phyloP scores from a whole-genome alignment of 1,140 invertebrate species.

The Pogonomyrmex californicus region DNA sequence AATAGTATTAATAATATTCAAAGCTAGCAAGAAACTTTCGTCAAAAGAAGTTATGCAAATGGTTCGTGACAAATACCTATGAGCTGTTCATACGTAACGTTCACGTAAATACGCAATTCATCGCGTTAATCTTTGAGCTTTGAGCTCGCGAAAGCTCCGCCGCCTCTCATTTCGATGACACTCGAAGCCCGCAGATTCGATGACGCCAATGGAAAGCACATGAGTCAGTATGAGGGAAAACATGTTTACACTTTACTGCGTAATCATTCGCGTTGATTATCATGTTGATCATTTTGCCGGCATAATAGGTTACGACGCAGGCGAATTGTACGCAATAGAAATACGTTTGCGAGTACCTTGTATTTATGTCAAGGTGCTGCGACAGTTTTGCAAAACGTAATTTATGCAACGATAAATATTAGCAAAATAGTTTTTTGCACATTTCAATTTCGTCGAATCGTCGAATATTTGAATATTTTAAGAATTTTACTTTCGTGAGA shows the following conservation, averaged over 20 bases:
- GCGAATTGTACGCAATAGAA: conserved; percentile 14
- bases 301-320: conserved; percentile 1
- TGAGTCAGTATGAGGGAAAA: conserved; percentile 42
- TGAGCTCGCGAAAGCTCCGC: conserved; percentile 19
- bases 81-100: background rate
- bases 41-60: conserved; percentile 17
- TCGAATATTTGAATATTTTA: background rate
- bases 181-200: conserved; percentile 16
- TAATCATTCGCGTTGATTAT: conserved; percentile 1
- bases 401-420: background rate
- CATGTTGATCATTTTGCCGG: conserved; percentile 19
- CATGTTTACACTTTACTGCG: conserved; percentile 27
- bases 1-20: background rate
- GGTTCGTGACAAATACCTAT: background rate
- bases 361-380: background rate
- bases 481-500: background rate
- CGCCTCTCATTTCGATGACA: conserved; percentile 11
- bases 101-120: conserved; percentile 5
- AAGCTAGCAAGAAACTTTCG: background rate
- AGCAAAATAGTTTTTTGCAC: background rate
- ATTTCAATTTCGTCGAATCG: no score
- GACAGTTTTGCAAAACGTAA: background rate
- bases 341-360: background rate
- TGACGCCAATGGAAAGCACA: conserved; percentile 19
- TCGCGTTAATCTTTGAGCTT: conserved; percentile 20